Evolutionary conservation across 2,888 invertebrate genomes (phyloP).

Genomic region (Luperina testacea): DNA sequence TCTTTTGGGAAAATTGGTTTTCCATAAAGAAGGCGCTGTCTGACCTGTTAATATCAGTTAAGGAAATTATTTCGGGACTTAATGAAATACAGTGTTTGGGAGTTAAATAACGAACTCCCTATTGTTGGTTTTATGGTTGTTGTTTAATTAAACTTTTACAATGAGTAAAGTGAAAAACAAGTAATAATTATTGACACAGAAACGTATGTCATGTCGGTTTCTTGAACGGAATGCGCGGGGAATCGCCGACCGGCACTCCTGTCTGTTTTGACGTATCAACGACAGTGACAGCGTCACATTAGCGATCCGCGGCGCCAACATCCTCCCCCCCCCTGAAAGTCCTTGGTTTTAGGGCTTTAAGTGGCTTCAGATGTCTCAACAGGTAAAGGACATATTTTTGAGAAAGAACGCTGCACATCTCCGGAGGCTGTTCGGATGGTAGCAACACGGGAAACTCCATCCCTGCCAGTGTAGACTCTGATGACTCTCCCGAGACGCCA

Average conservation of each 20-base stretch:
- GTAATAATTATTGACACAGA: too few species aligned
- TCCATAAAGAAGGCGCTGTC: slow-evolving; percentile 61
- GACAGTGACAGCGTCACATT: not conserved
- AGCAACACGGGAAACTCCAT: not conserved
- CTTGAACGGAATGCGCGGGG: too few species aligned
- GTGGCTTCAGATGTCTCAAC: not conserved
- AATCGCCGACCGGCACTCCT: too few species aligned
- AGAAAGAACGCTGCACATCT: not conserved
- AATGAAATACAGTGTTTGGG: slow-evolving; percentile 49
- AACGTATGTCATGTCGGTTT: too few species aligned
- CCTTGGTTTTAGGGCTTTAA: not conserved
- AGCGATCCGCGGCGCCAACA: not conserved
- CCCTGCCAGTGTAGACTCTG: not conserved
- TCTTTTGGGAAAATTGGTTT: slow-evolving; percentile 64
- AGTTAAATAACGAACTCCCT: too few species aligned
- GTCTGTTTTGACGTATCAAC: too few species aligned
- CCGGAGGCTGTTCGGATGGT: not conserved
- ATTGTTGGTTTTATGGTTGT: too few species aligned
- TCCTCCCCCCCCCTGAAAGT: slow-evolving; percentile 4
- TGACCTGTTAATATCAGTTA: slow-evolving; percentile 54
- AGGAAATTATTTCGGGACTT: slow-evolving; percentile 49
- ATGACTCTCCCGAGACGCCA: not conserved
- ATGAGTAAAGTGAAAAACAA: too few species aligned
- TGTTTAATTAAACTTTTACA: too few species aligned
- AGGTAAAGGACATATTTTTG: not conserved